phyloP scores from a whole-genome alignment of 1,140 invertebrate genomes.

The Microplitis demolitor region DNA sequence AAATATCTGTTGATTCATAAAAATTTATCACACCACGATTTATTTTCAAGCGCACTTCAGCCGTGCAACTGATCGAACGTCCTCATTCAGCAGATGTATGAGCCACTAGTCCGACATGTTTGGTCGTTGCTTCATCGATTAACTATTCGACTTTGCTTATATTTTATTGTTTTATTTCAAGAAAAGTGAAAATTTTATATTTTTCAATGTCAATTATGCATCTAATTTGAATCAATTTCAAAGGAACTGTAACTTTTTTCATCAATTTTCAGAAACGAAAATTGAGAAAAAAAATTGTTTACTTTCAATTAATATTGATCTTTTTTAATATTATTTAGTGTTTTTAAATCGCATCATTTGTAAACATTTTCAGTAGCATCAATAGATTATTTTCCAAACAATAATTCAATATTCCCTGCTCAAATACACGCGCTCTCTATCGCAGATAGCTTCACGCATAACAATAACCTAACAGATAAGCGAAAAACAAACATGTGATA shows the following conservation, averaged over 20 bases:
- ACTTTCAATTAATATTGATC: too few species aligned
- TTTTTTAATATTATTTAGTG: too few species aligned
- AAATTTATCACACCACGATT: background rate
- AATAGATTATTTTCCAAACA: too few species aligned
- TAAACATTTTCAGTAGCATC: too few species aligned
- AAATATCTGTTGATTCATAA: background rate
- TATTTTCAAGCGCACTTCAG: background rate
- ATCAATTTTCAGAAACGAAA: background rate
- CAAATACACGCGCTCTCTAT: too few species aligned
- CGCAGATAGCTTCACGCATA: too few species aligned
- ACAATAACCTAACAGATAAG: too few species aligned
- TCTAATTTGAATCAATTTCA: too few species aligned
- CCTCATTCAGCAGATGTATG: slow-evolving; percentile 2
- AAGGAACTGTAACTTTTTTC: background rate
- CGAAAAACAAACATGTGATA: too few species aligned
- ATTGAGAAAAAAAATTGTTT: too few species aligned
- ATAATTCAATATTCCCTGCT: too few species aligned
- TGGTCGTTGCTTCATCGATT: background rate
- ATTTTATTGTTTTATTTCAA: background rate
- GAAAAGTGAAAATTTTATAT: background rate
- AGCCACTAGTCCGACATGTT: background rate
- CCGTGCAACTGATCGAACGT: background rate
- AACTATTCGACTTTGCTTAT: background rate
- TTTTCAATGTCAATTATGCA: background rate
- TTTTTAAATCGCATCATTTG: too few species aligned